These are phyloP conservation scores for Rhynchophorus ferrugineus DNA, from an alignment of 1,140 invertebrate species.

Conservation along the genomic window DNA sequence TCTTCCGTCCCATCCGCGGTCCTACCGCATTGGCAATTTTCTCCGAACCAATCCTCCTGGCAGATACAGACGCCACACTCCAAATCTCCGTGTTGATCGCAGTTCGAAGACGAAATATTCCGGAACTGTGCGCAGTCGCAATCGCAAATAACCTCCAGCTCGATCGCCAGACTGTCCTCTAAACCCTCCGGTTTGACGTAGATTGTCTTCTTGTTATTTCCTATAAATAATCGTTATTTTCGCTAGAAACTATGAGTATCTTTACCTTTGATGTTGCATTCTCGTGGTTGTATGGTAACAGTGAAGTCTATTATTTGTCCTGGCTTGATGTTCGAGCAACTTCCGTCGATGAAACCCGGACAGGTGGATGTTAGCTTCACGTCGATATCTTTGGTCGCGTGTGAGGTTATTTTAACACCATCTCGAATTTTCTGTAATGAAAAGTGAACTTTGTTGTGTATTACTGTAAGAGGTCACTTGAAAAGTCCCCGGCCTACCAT, in stretches of 20 bases:
- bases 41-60: slow-evolving; percentile 67
- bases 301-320: slow-evolving; percentile 70
- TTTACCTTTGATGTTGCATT: slow-evolving; percentile 62
- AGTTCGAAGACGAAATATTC: slow-evolving; percentile 46
- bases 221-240: not conserved
- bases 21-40: slow-evolving; percentile 72
- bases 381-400: slow-evolving; percentile 71
- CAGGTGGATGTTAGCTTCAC: slow-evolving; percentile 85
- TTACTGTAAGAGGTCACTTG: too few species aligned
- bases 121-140: slow-evolving; percentile 68
- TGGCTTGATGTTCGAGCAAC: slow-evolving; percentile 77
- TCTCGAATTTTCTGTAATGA: slow-evolving; percentile 86
- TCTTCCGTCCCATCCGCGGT: slow-evolving; percentile 17
- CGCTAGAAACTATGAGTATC: too few species aligned
- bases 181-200: slow-evolving; percentile 87
- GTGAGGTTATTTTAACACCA: slow-evolving; percentile 83
- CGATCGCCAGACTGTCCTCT: slow-evolving; percentile 75
- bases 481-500: too few species aligned
- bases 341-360: slow-evolving; percentile 54
- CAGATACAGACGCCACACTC: slow-evolving; percentile 89
- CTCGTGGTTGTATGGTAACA: slow-evolving; percentile 62
- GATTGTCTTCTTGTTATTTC: slow-evolving; percentile 13
- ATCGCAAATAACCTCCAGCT: slow-evolving; percentile 83
- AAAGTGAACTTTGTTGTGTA: too few species aligned
- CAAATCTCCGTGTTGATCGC: slow-evolving; percentile 58